Percentiles rank a stretch among this genome's conserved stretches.
Conservation (phyloP, 1,140 invertebrate species). For the Conopomorpha cramerella region DNA sequence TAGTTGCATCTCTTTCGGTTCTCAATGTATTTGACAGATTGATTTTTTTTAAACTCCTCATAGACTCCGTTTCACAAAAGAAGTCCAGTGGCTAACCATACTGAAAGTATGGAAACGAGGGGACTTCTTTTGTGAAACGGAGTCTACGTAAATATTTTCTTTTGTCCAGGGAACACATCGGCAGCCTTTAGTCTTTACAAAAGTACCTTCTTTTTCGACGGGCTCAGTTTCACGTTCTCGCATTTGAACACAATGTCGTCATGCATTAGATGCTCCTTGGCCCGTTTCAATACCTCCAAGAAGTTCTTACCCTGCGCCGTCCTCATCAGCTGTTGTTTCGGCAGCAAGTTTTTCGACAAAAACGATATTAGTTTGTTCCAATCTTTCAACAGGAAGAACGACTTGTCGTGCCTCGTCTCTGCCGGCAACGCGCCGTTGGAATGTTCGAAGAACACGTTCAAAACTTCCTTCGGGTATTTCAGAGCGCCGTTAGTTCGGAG, state of each 20-base stretch:
- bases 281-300: constrained; percentile 32
- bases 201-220: constrained; percentile 1
- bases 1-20: no score
- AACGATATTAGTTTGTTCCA: constrained; percentile 41
- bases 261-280: constrained; percentile 30
- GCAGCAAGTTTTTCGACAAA: constrained; percentile 36
- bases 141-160: no score
- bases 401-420: constrained; percentile 26
- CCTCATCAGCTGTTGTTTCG: constrained; percentile 32
- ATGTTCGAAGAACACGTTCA: constrained; percentile 42
- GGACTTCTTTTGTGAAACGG: no score
- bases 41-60: no score
- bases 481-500: constrained; percentile 15
- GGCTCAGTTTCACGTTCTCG: not conserved
- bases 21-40: no score
- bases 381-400: constrained; percentile 32
- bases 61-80: no score
- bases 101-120: no score
- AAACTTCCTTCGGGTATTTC: constrained; percentile 19
- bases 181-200: no score
- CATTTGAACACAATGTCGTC: constrained; percentile 4
- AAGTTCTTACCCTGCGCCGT: constrained; percentile 36
- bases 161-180: no score
- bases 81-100: no score
- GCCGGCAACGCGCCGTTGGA: constrained; percentile 28